phyloP scores from a whole-genome alignment of 2,797 vertebrate species.

The Glyptemys insculpta region DNA sequence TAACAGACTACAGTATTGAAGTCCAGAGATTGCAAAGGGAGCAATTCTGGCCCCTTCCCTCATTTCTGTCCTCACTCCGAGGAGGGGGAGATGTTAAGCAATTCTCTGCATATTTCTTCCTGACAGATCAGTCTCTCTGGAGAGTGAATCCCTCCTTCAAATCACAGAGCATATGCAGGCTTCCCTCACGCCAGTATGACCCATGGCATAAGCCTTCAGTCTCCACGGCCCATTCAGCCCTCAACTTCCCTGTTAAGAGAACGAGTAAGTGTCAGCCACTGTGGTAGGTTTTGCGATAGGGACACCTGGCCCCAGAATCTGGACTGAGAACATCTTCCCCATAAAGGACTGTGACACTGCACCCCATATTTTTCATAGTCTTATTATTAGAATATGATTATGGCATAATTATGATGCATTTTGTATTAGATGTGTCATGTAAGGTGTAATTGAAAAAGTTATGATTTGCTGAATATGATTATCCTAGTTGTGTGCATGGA shows the following conservation, averaged over 20 bases:
- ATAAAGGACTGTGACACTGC: not conserved
- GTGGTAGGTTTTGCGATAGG: not conserved
- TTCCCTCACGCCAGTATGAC: not conserved
- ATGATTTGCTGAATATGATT: too few species aligned
- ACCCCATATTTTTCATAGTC: too few species aligned
- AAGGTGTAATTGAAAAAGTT: too few species aligned
- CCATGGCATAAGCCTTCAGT: accelerated
- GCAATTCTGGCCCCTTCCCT: not conserved
- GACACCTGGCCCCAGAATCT: not conserved
- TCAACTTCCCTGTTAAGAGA: not conserved
- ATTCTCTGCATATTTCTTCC: not conserved
- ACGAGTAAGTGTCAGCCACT: not conserved
- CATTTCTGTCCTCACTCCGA: not conserved
- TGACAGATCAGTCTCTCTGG: not conserved
- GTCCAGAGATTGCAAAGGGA: not conserved
- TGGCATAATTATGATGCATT: too few species aligned
- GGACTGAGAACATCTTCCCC: not conserved
- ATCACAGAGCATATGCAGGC: not conserved
- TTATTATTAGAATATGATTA: too few species aligned
- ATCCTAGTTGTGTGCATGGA: too few species aligned
- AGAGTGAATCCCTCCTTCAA: too few species aligned
- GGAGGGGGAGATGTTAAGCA: not conserved
- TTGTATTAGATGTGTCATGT: too few species aligned
- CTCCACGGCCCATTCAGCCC: not conserved
- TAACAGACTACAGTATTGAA: accelerated